Evolutionary conservation across 1,140 invertebrate genomes (phyloP).

Genomic region (Acromyrmex heyeri): DNA sequence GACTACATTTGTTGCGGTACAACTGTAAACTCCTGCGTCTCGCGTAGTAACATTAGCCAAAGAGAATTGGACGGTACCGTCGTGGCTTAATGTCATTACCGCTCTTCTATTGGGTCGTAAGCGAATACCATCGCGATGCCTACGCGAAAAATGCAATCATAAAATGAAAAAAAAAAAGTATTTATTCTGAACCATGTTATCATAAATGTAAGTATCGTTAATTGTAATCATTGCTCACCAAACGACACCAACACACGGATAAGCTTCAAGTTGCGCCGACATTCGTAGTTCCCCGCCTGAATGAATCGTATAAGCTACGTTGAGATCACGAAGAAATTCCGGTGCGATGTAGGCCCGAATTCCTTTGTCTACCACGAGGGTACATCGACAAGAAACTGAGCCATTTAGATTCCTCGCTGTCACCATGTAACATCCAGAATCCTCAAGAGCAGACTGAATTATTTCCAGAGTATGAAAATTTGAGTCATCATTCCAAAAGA

Average conservation of each 20-base stretch:
- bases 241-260: conserved; percentile 92
- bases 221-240: conserved; percentile 88
- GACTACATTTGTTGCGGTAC: conserved; percentile 94
- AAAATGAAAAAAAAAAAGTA: neutral
- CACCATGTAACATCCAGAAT: conserved; percentile 94
- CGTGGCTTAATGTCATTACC: conserved; percentile 92
- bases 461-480: conserved; percentile 95
- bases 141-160: conserved; percentile 64
- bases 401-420: conserved; percentile 94
- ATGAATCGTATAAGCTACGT: conserved; percentile 87
- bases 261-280: conserved; percentile 92
- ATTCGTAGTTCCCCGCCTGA: conserved; percentile 90
- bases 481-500: conserved; percentile 89
- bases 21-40: conserved; percentile 96
- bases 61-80: conserved; percentile 92
- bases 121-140: conserved; percentile 90
- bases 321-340: conserved; percentile 90
- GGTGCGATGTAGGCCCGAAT: conserved; percentile 93
- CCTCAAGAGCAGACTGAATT: conserved; percentile 90
- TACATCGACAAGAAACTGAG: conserved; percentile 93
- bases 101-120: conserved; percentile 91
- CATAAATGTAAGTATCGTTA: conserved; percentile 6
- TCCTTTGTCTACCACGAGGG: conserved; percentile 94
- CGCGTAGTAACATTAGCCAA: conserved; percentile 89
- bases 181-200: neutral